A percentile compares a stretch with the other conserved stretches of the same genome.
These are phyloP conservation scores for Tetramorium alpestre DNA, from an alignment of 1,140 invertebrate genomes.

Conservation along the genomic window DNA sequence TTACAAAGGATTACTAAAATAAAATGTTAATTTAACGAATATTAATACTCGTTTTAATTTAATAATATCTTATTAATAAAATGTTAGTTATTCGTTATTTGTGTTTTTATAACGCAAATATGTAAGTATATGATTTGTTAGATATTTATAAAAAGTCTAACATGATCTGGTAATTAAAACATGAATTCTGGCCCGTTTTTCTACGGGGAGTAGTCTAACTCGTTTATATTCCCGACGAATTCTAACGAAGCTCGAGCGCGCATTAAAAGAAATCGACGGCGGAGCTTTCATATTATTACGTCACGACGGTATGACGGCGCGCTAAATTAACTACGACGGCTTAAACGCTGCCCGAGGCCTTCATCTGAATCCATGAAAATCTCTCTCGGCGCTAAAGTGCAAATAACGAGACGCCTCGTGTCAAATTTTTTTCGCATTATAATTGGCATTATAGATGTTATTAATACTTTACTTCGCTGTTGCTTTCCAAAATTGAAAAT, in stretches of 20 bases:
- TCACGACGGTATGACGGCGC: slow-evolving; percentile 13
- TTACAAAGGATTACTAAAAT: background rate
- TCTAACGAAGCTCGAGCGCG: slow-evolving; percentile 61
- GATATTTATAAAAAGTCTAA: slow-evolving; percentile 26
- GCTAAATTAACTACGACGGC: slow-evolving; percentile 61
- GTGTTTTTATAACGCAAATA: background rate
- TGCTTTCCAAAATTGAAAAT: slow-evolving; percentile 21
- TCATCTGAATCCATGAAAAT: slow-evolving; percentile 58
- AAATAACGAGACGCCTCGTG: slow-evolving; percentile 9
- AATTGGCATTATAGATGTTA: slow-evolving; percentile 9
- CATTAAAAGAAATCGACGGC: slow-evolving; percentile 67
- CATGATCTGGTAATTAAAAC: slow-evolving; percentile 31
- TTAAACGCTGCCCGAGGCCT: slow-evolving; percentile 35
- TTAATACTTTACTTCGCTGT: background rate
- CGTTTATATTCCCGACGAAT: slow-evolving; percentile 59
- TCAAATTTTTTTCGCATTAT: slow-evolving; percentile 26
- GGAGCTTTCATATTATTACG: slow-evolving; percentile 50
- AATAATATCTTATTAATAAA: background rate
- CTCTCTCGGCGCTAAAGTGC: slow-evolving; percentile 40
- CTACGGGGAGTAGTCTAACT: slow-evolving; percentile 2
- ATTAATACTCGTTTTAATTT: background rate
- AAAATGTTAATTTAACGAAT: background rate
- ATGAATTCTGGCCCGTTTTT: slow-evolving; percentile 53
- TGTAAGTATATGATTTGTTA: background rate
- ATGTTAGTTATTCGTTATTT: background rate